phyloP scores from a whole-genome alignment of 2,797 vertebrate species.

The Catharus ustulatus region DNA sequence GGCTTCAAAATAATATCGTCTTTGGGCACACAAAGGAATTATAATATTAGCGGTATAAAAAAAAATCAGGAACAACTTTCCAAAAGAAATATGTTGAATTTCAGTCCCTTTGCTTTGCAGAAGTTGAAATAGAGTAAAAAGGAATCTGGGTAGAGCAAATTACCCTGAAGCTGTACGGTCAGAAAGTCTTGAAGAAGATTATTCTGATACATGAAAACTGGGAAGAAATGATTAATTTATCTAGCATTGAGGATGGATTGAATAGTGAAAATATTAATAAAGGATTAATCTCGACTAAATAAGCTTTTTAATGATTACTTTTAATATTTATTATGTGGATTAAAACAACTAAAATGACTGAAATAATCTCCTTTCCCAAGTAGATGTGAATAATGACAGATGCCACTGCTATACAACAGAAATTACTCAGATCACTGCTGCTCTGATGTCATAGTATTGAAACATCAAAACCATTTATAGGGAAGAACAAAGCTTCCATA shows the following conservation, averaged over 20 bases:
- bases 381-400: neutral
- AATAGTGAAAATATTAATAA: slow-evolving; percentile 6
- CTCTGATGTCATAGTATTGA: neutral
- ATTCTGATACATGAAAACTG: slow-evolving; percentile 5
- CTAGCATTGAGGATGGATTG: neutral
- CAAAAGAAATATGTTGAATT: neutral
- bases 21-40: neutral
- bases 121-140: neutral
- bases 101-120: neutral
- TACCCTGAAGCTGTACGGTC: neutral
- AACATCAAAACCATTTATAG: neutral
- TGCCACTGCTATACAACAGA: neutral
- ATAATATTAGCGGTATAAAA: neutral
- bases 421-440: neutral
- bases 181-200: slow-evolving; percentile 22
- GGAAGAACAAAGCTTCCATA: neutral
- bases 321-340: slow-evolving; percentile 34
- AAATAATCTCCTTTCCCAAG: slow-evolving; percentile 54
- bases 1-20: neutral
- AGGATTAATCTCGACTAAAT: slow-evolving; percentile 29
- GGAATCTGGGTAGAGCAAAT: neutral
- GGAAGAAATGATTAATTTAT: slow-evolving; percentile 11
- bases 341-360: slow-evolving; percentile 40
- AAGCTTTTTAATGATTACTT: slow-evolving; percentile 25
- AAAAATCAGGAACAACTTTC: neutral